Evolutionary conservation across 2,888 invertebrate species (phyloP), one percentile per base, ranked within the genome.

Genomic region (Melanostoma mellinum): DNA sequence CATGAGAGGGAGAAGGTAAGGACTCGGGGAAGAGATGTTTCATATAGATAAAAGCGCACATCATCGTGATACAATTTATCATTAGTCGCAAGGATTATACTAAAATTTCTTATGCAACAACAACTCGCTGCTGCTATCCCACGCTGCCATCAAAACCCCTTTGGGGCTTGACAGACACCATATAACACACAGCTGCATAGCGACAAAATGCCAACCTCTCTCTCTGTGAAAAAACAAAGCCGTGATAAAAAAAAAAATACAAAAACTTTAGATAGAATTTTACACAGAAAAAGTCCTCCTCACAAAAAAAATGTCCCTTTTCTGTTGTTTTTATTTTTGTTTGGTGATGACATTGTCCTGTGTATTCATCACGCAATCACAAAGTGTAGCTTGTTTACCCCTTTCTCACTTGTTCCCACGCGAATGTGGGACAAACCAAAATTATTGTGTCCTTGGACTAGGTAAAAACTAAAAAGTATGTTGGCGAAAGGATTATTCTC

Each of bases 331-430:
- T n/a, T 60, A 60, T 67, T 53, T 67, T 9, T 53, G 35, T 53
- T 20, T 60, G 48, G 50, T 44, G 33, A 38, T 38, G 75, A 68
- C 68, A 68, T 75, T 75, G 68, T 75, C 68, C 61, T 68, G 75
- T 68, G 75, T 30, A 61, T 76, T 76, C 69, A 76, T 76, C 76
- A 69, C 50, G 76, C 61, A 69, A 69, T 69, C 76, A 76, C 61
- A 76, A 76, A 76, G 76, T 69, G 35, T 68, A 40, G 46, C 53
- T 60, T 76, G 68, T 76, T 73, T 63, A 73, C 72, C 55, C 53
- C 6, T 4, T 35, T 6, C 42, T 33, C 46, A 55, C 44, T 8
- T 48, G 30, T 36, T 1, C 42, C 35, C 48, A 30, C 32, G 55
- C 61, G 46, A 72, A 72, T 60, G 52, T 72, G 60, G 61, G 8